These are phyloP conservation scores for Cephus cinctus DNA, from an alignment of 1,140 invertebrate genomes.

Conservation along the genomic window DNA sequence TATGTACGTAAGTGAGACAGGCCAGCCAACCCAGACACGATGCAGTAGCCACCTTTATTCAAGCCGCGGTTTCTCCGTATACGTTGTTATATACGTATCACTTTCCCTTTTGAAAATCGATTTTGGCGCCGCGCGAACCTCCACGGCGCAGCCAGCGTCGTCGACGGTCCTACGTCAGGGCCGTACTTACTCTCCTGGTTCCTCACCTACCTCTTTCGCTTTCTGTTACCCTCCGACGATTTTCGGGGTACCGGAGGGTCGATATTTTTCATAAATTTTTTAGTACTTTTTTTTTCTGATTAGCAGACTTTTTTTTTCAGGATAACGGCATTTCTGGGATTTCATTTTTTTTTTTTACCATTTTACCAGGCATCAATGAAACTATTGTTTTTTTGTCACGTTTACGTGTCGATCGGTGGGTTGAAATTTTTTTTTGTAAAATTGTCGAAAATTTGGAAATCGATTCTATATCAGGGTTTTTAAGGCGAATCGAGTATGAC, in stretches of 20 bases:
- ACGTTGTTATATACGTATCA: constrained; percentile 17
- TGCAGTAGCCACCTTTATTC: constrained; percentile 8
- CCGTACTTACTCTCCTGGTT: constrained; percentile 15
- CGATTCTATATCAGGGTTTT: no score
- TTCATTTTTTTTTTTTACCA: background rate
- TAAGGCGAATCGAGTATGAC: no score
- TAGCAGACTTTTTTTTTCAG: no score
- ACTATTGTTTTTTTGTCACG: background rate
- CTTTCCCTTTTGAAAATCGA: constrained; percentile 53
- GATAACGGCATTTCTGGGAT: no score
- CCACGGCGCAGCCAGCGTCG: constrained; percentile 26
- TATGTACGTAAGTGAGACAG: no score
- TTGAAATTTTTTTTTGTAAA: background rate
- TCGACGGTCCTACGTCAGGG: constrained; percentile 24
- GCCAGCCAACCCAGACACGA: no score
- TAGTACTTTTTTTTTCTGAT: no score
- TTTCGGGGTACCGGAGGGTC: background rate
- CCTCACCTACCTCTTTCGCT: background rate
- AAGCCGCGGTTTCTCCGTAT: constrained; percentile 12
- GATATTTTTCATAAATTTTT: no score
- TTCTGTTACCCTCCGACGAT: background rate
- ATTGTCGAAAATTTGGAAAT: no score
- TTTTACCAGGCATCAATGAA: background rate
- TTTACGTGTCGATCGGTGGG: background rate
- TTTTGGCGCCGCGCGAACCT: constrained; percentile 33